Base-by-base conservation (phyloP, 1,140 invertebrate species). In the Pseudomyrmex cubaensis region DNA sequence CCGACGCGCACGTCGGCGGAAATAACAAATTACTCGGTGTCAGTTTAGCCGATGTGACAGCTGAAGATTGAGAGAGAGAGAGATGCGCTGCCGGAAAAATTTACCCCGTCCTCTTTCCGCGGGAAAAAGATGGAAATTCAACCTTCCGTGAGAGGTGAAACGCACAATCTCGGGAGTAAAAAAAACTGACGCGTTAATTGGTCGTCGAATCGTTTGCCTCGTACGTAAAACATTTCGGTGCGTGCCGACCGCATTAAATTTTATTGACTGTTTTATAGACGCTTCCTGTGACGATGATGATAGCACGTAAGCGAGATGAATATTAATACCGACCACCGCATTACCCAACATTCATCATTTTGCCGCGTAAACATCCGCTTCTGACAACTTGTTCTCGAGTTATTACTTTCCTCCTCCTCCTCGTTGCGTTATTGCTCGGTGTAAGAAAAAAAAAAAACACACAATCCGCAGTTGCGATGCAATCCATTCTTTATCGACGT, bases 1-100 rank as follows among this genome's bases (percentile, higher is more conserved):
- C 13, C 66, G 25, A 66, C 66, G 66, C 48, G 35, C 35, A 35
- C 35, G 22, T 59, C 44, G 76, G 44, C 76, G 76, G 76, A 80
- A 80, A 80, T 72, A 80, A 80, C 76, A 80, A 59, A 80, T 80
- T 80, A 72, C 76, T 50, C 66, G 54, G 56, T 80, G 76, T 80
- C 76, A 70, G 76, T 59, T 35, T 80, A 80, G n/a, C n/a, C 54
- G 44, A 12, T 56, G 15, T 72, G 44, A 20, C 46, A 59, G 66
- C 44, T n/a, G 54, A 44, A 59, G 67, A 80, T 80, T 46, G 54
- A 59, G 76, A 78, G 78, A 66, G 59, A 35, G 35, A 35, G 35
- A 35, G 35, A 35, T 7, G 35, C 35, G 44, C 25, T 48, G 25
- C 67, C 46, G 52, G 46, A 46, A 35, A 59, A 78, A 78, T 80